phyloP scores from a whole-genome alignment of 2,797 vertebrate species.

The Pipistrellus kuhlii region DNA sequence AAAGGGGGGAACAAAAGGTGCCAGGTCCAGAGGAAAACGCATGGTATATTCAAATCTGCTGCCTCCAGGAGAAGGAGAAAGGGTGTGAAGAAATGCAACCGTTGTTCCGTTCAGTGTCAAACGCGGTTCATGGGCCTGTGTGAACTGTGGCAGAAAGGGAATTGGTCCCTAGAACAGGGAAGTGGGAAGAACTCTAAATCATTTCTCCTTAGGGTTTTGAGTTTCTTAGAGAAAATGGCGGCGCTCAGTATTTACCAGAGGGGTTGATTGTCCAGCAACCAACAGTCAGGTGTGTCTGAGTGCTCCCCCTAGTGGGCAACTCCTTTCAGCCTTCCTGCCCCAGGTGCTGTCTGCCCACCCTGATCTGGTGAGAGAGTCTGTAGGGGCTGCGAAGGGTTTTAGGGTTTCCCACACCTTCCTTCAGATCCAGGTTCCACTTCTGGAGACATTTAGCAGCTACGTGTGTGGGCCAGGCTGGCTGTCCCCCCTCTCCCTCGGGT shows the following conservation, averaged over 20 bases:
- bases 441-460: background rate
- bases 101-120: background rate
- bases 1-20: background rate
- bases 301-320: background rate
- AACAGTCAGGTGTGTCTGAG: background rate
- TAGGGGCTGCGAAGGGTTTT: background rate
- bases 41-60: background rate
- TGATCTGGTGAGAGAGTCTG: background rate
- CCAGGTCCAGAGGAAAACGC: background rate
- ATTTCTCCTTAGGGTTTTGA: background rate
- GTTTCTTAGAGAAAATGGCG: background rate
- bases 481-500: background rate
- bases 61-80: background rate
- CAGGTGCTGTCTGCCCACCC: background rate
- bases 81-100: background rate
- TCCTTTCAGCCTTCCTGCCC: background rate
- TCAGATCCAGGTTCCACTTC: background rate
- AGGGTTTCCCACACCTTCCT: background rate
- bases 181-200: background rate
- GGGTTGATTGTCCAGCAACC: background rate
- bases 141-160: background rate
- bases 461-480: background rate
- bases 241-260: background rate
- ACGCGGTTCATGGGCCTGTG: too few relatives aligned
- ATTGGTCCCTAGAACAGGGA: background rate